Conservation (phyloP, 2,113 vertebrate species). For the Verasper variegatus region DNA sequence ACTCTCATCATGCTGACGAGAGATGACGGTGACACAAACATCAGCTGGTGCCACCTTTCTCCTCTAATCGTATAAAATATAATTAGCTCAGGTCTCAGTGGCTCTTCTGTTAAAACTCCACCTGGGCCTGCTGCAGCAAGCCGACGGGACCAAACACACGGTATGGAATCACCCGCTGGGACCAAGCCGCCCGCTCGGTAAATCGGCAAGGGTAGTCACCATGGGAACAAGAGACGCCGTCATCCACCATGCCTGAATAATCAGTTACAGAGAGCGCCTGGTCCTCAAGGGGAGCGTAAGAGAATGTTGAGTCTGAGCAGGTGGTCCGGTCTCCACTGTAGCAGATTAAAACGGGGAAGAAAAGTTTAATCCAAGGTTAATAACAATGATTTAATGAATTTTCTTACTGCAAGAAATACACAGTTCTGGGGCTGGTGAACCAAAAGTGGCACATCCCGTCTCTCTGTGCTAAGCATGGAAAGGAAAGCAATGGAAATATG, state of each 20-base stretch:
- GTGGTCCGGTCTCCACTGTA: constrained; percentile 57
- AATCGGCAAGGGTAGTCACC: constrained; percentile 93
- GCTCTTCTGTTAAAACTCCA: constrained; percentile 59
- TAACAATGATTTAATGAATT: constrained; percentile 38
- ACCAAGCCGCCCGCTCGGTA: constrained; percentile 72
- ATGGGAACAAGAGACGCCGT: constrained; percentile 84
- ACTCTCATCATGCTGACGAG: constrained; percentile 23
- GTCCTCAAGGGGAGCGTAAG: constrained; percentile 56
- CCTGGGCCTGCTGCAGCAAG: constrained; percentile 80
- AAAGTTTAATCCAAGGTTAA: constrained; percentile 60
- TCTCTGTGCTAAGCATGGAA: constrained; percentile 36
- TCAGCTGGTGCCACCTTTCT: constrained; percentile 23
- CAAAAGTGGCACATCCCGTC: constrained; percentile 20
- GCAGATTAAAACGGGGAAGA: constrained; percentile 47
- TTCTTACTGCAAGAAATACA: constrained; percentile 19
- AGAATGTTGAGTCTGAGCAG: constrained; percentile 52
- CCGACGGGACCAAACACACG: constrained; percentile 88
- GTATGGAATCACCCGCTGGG: constrained; percentile 87
- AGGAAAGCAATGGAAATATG: constrained; percentile 60
- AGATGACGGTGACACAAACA: constrained; percentile 29
- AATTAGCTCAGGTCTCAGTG: constrained; percentile 49
- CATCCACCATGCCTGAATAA: constrained; percentile 68
- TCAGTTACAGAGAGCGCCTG: constrained; percentile 56
- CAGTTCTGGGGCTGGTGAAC: constrained; percentile 10
- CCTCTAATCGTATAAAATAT: constrained; percentile 45